Evolutionary conservation across 2,113 vertebrate genomes (phyloP).

Genomic region (Coptodon bakossiorum): DNA sequence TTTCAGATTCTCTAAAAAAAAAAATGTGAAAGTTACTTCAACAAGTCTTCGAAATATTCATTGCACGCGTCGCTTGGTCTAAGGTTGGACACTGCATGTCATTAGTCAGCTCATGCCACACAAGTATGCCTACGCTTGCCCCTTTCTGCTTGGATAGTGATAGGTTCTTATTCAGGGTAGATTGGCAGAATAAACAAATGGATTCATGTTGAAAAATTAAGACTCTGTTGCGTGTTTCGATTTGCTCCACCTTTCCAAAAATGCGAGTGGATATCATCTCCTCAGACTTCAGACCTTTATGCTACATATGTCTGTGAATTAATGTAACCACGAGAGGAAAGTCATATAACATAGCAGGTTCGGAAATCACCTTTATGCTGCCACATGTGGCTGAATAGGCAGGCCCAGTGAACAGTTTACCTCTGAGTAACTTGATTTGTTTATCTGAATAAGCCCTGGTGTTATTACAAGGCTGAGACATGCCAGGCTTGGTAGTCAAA

Average conservation of each 20-base stretch:
- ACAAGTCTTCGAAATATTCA: background rate
- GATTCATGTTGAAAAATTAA: slow-evolving; percentile 40
- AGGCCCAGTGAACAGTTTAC: background rate
- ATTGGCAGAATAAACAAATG: background rate
- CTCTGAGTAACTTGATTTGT: background rate
- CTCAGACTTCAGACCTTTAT: background rate
- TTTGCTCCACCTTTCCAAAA: background rate
- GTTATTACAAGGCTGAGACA: background rate
- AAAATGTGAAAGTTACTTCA: background rate
- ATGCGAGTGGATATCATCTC: background rate
- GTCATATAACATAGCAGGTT: slow-evolving; percentile 15
- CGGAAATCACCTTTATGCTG: slow-evolving; percentile 1
- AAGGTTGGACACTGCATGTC: background rate
- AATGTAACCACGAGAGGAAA: background rate
- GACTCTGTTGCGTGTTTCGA: background rate
- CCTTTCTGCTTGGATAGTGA: background rate
- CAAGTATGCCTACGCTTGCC: background rate
- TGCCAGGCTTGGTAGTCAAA: background rate
- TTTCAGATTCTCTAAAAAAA: background rate
- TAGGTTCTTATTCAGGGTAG: background rate
- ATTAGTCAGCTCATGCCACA: background rate
- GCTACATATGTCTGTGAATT: slow-evolving; percentile 7
- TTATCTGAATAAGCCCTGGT: background rate
- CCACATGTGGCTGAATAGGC: background rate
- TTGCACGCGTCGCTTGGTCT: background rate